Evolutionary conservation across 1,140 invertebrate genomes (phyloP).

Genomic region (Pseudomyrmex sp.): DNA sequence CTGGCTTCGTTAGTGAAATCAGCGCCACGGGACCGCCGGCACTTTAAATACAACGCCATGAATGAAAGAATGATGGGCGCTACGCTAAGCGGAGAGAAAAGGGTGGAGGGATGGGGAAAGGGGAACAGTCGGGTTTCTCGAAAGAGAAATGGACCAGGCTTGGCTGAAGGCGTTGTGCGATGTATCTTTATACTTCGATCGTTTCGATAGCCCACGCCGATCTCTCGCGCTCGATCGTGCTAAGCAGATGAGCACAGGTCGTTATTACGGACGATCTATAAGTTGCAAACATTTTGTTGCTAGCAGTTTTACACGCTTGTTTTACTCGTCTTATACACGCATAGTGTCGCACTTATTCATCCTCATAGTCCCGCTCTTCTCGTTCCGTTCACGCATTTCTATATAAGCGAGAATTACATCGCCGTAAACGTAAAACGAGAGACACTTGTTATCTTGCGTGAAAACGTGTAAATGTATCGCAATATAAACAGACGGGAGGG

Average conservation of each 20-base stretch:
- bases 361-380: neutral
- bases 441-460: too few relatives aligned
- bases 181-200: slow-evolving; percentile 58
- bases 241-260: neutral
- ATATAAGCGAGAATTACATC: neutral
- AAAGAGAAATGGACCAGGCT: slow-evolving; percentile 66
- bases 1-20: slow-evolving; percentile 77
- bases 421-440: neutral
- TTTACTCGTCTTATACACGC: neutral
- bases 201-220: slow-evolving; percentile 61
- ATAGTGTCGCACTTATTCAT: neutral
- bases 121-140: slow-evolving; percentile 7
- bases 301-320: slow-evolving; percentile 31
- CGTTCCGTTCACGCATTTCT: slow-evolving; percentile 17
- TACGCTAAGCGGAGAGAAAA: slow-evolving; percentile 58
- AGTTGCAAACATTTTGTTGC: slow-evolving; percentile 9
- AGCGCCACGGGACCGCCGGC: slow-evolving; percentile 71
- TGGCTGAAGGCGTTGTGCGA: slow-evolving; percentile 61
- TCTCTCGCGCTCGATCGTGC: slow-evolving; percentile 12
- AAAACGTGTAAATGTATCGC: too few relatives aligned
- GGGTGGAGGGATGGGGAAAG: neutral
- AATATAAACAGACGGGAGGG: too few relatives aligned
- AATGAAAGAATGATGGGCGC: slow-evolving; percentile 62
- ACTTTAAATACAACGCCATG: slow-evolving; percentile 58
- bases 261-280: neutral